Percentiles rank a stretch among this genome's conserved stretches.
Evolutionary conservation across 2,888 invertebrate species (phyloP).

Genomic region (Automeris io): DNA sequence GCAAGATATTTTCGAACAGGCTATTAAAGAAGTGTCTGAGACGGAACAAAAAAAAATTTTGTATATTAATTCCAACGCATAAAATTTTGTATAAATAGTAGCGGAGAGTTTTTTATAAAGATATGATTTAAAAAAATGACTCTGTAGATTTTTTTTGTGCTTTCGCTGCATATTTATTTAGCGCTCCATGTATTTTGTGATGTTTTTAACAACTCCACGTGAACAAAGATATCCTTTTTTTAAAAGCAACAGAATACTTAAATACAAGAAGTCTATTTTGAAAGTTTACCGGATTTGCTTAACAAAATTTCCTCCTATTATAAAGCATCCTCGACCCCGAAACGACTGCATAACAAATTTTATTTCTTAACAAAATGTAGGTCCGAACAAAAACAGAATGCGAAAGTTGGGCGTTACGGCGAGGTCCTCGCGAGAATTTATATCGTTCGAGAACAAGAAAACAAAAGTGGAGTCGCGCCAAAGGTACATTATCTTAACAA

Average conservation of each 20-base stretch:
- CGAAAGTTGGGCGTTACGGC: conserved; percentile 63
- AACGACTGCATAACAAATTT: conserved; percentile 64
- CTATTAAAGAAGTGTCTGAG: no score
- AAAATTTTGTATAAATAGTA: no score
- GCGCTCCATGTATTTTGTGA: no score
- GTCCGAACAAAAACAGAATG: conserved; percentile 70
- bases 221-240: neutral
- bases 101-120: no score
- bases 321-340: conserved; percentile 47
- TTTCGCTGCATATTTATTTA: no score
- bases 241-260: neutral
- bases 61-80: no score
- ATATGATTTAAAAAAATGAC: no score
- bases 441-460: conserved; percentile 71
- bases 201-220: no score
- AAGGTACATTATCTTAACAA: conserved; percentile 78
- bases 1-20: no score
- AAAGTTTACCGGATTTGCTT: conserved; percentile 8
- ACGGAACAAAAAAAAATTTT: no score
- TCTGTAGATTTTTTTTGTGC: no score
- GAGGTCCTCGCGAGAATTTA: conserved; percentile 66
- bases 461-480: conserved; percentile 75
- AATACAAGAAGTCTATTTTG: neutral
- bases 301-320: conserved; percentile 16
- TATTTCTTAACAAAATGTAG: conserved; percentile 49